A percentile compares a stretch with the other conserved stretches of the same genome.
These are phyloP conservation scores for Halcyon smyrnensis DNA, from an alignment of 2,797 vertebrate species.

Conservation along the genomic window DNA sequence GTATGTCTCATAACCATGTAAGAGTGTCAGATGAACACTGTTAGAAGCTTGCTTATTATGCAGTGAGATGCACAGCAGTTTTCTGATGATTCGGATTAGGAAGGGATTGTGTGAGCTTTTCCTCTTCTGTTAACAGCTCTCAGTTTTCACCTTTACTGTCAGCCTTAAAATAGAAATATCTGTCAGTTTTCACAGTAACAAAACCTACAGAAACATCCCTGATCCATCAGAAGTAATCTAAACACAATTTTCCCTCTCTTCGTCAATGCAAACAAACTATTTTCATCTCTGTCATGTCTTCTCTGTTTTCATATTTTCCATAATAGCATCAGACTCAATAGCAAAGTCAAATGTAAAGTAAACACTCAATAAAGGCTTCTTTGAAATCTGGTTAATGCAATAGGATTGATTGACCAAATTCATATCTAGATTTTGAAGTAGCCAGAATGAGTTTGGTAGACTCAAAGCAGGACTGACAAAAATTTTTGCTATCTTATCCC, in stretches of 20 bases:
- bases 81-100: neutral
- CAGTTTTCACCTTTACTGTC: neutral
- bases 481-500: neutral
- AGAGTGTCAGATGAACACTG: neutral
- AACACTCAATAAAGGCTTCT: neutral
- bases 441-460: neutral
- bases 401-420: neutral
- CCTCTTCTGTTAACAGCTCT: neutral
- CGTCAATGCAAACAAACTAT: neutral
- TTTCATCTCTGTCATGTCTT: neutral
- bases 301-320: neutral
- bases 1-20: neutral
- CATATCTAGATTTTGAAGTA: neutral
- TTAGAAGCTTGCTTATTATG: constrained; percentile 10
- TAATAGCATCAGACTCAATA: neutral
- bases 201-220: neutral
- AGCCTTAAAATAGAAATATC: constrained; percentile 33
- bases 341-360: neutral
- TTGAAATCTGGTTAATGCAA: neutral
- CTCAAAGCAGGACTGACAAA: neutral
- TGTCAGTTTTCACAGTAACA: neutral
- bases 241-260: neutral
- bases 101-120: neutral
- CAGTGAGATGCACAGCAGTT: neutral
- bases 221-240: neutral